Percentiles rank a stretch among this genome's conserved stretches.
Conservation (phyloP, 1,140 invertebrate species). For the Eupeodes corollae region DNA sequence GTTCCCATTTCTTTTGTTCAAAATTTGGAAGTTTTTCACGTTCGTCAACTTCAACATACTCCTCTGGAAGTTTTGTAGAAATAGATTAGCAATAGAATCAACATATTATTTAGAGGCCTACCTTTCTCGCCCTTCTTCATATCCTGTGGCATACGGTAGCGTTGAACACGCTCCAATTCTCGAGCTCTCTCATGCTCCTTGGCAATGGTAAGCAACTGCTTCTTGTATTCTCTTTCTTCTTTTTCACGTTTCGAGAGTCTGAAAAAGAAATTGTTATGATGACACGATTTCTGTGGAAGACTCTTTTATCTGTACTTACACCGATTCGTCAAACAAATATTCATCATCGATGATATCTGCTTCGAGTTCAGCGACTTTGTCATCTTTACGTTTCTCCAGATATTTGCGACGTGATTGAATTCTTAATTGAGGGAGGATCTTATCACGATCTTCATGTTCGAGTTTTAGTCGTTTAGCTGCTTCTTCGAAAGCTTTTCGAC, state of each 20-base stretch:
- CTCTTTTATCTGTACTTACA: constrained; percentile 45
- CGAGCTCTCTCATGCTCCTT: constrained; percentile 91
- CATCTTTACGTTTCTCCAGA: constrained; percentile 88
- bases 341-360: constrained; percentile 93
- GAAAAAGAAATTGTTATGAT: constrained; percentile 18
- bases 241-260: constrained; percentile 79
- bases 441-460: constrained; percentile 72
- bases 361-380: constrained; percentile 93
- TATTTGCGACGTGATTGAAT: constrained; percentile 89
- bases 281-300: not conserved
- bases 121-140: constrained; percentile 54
- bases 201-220: constrained; percentile 78
- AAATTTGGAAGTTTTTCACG: constrained; percentile 76
- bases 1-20: constrained; percentile 97
- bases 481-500: constrained; percentile 75
- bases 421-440: constrained; percentile 76
- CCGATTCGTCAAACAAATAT: constrained; percentile 80
- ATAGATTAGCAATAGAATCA: not conserved
- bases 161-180: constrained; percentile 80
- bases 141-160: constrained; percentile 89
- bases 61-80: constrained; percentile 27
- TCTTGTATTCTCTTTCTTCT: constrained; percentile 79
- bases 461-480: constrained; percentile 84
- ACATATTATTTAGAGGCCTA: constrained; percentile 15
- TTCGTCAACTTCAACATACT: constrained; percentile 83